phyloP scores from a whole-genome alignment of 2,113 vertebrate genomes.

The Polyodon spathula region DNA sequence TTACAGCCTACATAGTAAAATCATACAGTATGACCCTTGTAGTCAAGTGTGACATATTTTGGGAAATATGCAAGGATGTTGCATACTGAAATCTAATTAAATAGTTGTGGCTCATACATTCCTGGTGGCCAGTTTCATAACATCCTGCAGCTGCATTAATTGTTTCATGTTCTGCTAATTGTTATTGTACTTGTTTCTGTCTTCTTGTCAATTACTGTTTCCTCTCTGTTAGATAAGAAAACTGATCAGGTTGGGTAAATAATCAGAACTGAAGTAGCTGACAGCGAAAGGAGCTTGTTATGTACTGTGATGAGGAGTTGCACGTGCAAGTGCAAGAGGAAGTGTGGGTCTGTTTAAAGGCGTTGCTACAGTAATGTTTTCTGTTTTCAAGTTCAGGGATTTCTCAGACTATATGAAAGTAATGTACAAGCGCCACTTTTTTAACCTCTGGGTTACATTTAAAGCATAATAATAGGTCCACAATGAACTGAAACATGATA shows the following conservation, averaged over 20 bases:
- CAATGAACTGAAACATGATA: too few species aligned
- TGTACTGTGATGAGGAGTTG: background rate
- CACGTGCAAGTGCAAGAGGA: background rate
- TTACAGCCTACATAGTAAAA: too few species aligned
- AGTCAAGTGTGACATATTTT: background rate
- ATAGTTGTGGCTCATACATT: constrained; percentile 5
- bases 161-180: constrained; percentile 12
- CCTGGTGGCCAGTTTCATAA: background rate
- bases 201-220: constrained; percentile 30
- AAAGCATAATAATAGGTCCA: too few species aligned
- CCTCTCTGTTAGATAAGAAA: constrained; percentile 45
- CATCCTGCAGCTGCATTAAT: constrained; percentile 11
- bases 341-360: background rate
- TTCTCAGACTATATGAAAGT: background rate
- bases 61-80: constrained; percentile 6
- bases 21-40: background rate
- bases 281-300: background rate
- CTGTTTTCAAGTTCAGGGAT: background rate
- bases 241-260: constrained; percentile 31
- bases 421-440: background rate
- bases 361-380: background rate
- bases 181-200: constrained; percentile 17
- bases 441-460: too few species aligned
- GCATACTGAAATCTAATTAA: constrained; percentile 9
- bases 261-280: background rate